Conservation (phyloP, 1,140 invertebrate species). For the Macrobrachium rosenbergii region DNA sequence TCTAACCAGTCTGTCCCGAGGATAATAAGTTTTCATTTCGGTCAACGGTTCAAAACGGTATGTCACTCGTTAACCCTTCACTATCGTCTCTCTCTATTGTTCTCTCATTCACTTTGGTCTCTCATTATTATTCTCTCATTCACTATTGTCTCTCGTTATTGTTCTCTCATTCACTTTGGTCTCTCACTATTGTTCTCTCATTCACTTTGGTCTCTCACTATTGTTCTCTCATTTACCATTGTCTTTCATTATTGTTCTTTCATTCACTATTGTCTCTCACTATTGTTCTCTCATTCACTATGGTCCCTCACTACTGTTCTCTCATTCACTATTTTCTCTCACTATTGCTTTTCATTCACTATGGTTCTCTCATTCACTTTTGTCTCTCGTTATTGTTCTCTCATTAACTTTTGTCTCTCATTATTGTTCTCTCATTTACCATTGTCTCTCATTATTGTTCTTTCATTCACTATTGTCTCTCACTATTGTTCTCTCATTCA, state of each 20-base stretch:
- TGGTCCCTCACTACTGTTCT: no score
- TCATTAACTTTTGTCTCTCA: background rate
- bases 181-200: background rate
- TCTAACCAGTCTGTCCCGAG: no score
- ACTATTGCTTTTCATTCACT: no score
- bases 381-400: conserved; percentile 5
- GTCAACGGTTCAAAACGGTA: no score
- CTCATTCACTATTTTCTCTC: background rate
- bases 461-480: background rate
- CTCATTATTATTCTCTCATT: background rate
- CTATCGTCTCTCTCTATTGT: background rate
- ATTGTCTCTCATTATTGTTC: conserved; percentile 1
- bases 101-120: background rate
- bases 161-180: background rate
- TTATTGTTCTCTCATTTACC: conserved; percentile 18
- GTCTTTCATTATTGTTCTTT: background rate
- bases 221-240: background rate
- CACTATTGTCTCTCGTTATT: background rate
- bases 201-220: background rate
- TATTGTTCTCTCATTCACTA: background rate
- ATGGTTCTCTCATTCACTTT: background rate
- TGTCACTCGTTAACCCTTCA: no score
- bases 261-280: background rate
- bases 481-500: background rate
- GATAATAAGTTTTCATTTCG: no score